Evolutionary conservation across 2,113 vertebrate species (phyloP), one percentile per base, ranked within the genome.

Genomic region (Podarcis raffonei): DNA sequence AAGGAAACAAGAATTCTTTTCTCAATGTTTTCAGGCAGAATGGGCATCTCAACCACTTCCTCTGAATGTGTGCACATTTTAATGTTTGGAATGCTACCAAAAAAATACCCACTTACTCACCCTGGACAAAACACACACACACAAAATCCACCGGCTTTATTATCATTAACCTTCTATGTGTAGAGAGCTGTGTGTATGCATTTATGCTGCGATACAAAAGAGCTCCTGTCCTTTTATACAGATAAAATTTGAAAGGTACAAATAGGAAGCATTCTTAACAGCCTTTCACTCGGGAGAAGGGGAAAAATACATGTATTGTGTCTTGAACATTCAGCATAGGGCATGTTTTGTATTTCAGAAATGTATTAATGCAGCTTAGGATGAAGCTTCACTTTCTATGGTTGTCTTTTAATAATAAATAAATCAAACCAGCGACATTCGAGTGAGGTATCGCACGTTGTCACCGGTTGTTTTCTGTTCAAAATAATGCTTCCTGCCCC

Each of bases 1-100:
- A 95, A 91, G 95, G 94, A 94, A 94, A 72, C 88, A 59, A 93
- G 91, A 92, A 95, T 94, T 94, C 83, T 96, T 95, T 81, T 95
- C 90, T 91, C 87, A 66, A 68, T 93, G 96, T 95, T 18, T 92
- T 91, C 81, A 37, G 62, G 82, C 84, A 92, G 91, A 95, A 90
- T 0, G 1, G 86, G 86, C 89, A 89, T 81, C 87, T 96, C 94
- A 89, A 75, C 92, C 94, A 77, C 77, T 89, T 92, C 93, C 78
- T 89, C 90, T 94, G 86, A 93, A 93, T 94, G 86, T 83, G 75
- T 89, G 89, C 85, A 83, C 88, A 20, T 85, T 94, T 91, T 92
- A 92, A 92, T 88, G 91, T 96, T 95, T 93, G 90, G 87, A 88
- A 93, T 89, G 81, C 84, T 95, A 93, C 93, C 48, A 53, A 11